A percentile compares a stretch with the other conserved stretches of the same genome.
Evolutionary conservation across 2,797 vertebrate species (phyloP).

Genomic region (Falco biarmicus): DNA sequence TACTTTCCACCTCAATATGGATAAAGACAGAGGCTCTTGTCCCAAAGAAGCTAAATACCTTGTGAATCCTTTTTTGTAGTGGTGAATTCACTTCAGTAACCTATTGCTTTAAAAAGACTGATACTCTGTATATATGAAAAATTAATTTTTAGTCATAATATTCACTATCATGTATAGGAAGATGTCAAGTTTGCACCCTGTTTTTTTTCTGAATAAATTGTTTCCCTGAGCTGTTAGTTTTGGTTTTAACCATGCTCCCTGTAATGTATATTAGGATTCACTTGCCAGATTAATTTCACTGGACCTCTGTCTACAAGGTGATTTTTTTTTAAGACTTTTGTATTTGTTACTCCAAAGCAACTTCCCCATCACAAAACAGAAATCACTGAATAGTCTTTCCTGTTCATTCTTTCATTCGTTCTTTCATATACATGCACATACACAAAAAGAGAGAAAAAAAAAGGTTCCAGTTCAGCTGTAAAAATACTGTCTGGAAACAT

Average conservation of each 20-base stretch:
- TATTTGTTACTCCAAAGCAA: background rate
- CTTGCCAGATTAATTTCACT: background rate
- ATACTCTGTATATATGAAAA: background rate
- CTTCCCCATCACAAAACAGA: background rate
- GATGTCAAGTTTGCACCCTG: background rate
- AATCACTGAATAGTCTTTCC: background rate
- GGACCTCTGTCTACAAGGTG: background rate
- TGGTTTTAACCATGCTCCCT: background rate
- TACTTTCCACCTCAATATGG: background rate
- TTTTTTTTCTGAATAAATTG: background rate
- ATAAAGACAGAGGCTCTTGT: background rate
- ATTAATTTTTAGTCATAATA: background rate
- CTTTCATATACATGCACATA: background rate
- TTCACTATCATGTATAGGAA: background rate
- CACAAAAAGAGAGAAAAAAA: background rate
- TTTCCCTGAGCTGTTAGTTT: background rate
- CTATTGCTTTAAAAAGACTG: background rate
- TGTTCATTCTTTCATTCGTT: background rate
- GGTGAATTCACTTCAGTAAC: background rate
- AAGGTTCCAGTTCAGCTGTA: background rate
- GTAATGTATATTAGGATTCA: accelerated
- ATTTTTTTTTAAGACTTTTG: background rate
- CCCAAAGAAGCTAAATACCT: background rate
- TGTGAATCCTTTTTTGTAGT: background rate
- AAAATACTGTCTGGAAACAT: background rate